Evolutionary conservation across 2,888 invertebrate species (phyloP).

Genomic region (Marasmarcha lunaedactyla): DNA sequence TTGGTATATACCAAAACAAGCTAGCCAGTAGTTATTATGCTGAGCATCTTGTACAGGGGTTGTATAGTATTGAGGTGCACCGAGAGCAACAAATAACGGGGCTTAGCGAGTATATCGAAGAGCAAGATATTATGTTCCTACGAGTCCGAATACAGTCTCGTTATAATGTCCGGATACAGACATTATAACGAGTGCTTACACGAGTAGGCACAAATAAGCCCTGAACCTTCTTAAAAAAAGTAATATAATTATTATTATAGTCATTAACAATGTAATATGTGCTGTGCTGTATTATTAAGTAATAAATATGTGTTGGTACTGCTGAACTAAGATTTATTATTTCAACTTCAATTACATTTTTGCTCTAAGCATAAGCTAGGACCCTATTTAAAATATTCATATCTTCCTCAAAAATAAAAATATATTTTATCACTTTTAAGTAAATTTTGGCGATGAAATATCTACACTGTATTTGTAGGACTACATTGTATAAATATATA

Average conservation of each 20-base stretch:
- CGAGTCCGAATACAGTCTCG: constrained; percentile 2
- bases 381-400: constrained; percentile 1
- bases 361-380: constrained; percentile 2
- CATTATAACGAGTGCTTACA: not conserved
- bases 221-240: too few species aligned
- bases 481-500: not conserved
- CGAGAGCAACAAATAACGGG: constrained; percentile 1
- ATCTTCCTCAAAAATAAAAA: constrained; percentile 5
- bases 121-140: constrained; percentile 1
- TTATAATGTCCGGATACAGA: not conserved
- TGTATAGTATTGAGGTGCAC: not conserved
- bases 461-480: constrained; percentile 6
- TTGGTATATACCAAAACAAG: constrained; percentile 4
- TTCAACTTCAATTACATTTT: too few species aligned
- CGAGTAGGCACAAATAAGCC: too few species aligned
- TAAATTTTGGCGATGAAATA: constrained; percentile 3
- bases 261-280: too few species aligned
- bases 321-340: too few species aligned
- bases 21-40: not conserved
- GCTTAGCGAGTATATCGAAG: constrained; percentile 2
- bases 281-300: too few species aligned
- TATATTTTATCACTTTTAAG: constrained; percentile 7
- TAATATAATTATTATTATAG: too few species aligned
- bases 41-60: constrained; percentile 4
- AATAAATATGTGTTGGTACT: too few species aligned